Base-by-base conservation (phyloP, 2,113 vertebrate genomes). In the Aleadryas rufinucha region DNA sequence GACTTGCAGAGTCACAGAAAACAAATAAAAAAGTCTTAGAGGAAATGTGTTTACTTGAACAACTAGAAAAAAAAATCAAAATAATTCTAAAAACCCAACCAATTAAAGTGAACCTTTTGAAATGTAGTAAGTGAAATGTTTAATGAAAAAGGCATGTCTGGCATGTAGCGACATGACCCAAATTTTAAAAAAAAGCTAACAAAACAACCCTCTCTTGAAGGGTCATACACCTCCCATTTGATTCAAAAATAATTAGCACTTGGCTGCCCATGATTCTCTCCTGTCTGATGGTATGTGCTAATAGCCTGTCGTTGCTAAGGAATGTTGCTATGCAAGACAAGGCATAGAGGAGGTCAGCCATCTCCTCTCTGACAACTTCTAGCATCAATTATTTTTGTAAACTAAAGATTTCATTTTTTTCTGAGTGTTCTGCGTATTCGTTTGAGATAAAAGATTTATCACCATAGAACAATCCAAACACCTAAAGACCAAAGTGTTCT, bases 301-400 rank as follows among this genome's bases (percentile, higher is more conserved):
- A 90, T 75, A 87, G 44, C 44, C 76, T 65, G 33, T 33, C 0
- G 27, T 93, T 94, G 81, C 90, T 95, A 94, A 84, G 86, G 65
- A 35, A 75, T 52, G 68, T 94, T 96, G 93, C 92, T 96, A 96
- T 69, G 90, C 35, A 84, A 80, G 76, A 33, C 35, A 91, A 88
- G 44, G 50, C 68, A 64, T 6, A 47, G 47, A 88, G 64, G 39
- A 88, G 85, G 87, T 94, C 84, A 95, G 35, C 1, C 35, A 84
- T 54, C 84, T 82, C 61, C 84, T 82, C 60, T 68, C 53, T 93
- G 76, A 79, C 57, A 95, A 70, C 41, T 89, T 74, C n/a, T 61
- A 87, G 31, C 45, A 84, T 75, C 19, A 87, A 84, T 82, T 95
- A 76, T 92, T 95, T 94, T 84, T 11, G 23, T 66, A 75, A 95